Percentiles rank a stretch among this genome's conserved stretches.
phyloP scores from a whole-genome alignment of 1,140 invertebrate species.

The Epicauta chinensis region DNA sequence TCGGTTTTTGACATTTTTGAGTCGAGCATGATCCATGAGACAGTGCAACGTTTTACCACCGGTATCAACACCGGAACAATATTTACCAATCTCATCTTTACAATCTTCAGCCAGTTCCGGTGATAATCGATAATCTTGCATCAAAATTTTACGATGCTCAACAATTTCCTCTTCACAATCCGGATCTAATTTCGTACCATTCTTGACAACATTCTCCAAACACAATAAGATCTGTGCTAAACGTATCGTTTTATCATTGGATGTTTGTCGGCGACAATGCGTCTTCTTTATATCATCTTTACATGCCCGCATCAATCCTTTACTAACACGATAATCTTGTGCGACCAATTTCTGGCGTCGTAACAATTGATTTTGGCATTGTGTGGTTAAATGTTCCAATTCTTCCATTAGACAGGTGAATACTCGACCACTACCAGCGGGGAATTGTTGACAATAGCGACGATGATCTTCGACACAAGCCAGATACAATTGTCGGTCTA shows the following conservation, averaged over 20 bases:
- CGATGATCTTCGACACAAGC: conserved; percentile 83
- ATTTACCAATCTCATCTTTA: conserved; percentile 72
- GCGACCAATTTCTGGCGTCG: conserved; percentile 81
- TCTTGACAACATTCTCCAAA: conserved; percentile 78
- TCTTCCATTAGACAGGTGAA: conserved; percentile 91
- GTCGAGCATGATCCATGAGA: conserved; percentile 82
- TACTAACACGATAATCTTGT: conserved; percentile 86
- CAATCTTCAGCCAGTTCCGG: conserved; percentile 89
- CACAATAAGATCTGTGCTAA: conserved; percentile 90
- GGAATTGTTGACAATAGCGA: conserved; percentile 58
- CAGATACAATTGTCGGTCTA: conserved; percentile 84
- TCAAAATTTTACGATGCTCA: conserved; percentile 81
- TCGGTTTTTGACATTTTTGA: conserved; percentile 50
- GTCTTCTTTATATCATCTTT: conserved; percentile 83
- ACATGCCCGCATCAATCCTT: conserved; percentile 81
- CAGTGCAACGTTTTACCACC: conserved; percentile 92
- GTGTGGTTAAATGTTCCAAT: conserved; percentile 62
- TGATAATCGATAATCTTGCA: conserved; percentile 88
- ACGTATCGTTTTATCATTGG: conserved; percentile 75
- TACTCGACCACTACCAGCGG: conserved; percentile 68
- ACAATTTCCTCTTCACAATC: conserved; percentile 84
- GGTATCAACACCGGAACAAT: conserved; percentile 61
- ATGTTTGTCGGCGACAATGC: conserved; percentile 66
- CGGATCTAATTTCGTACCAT: conserved; percentile 61
- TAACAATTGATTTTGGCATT: conserved; percentile 80